Percentiles rank a stretch among this genome's conserved stretches.
phyloP scores from a whole-genome alignment of 2,113 vertebrate species.

The Carassius carassius region DNA sequence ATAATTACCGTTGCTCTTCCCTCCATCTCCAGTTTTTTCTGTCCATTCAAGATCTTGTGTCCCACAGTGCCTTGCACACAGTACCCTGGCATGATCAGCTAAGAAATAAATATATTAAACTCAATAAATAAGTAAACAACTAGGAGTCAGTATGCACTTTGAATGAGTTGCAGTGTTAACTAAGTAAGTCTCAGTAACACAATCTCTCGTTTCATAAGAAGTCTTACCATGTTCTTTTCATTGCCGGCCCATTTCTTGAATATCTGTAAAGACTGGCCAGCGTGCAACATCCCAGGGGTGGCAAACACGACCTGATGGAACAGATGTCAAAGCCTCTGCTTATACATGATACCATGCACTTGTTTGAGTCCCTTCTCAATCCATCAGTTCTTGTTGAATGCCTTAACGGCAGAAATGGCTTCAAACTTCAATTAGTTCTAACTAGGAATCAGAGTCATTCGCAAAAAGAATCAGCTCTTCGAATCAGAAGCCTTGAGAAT shows the following conservation, averaged over 20 bases:
- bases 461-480: no score
- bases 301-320: slow-evolving; percentile 90
- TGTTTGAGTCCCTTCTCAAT: not conserved
- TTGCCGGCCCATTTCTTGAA: slow-evolving; percentile 98
- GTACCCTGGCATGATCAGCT: slow-evolving; percentile 89
- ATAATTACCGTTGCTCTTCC: slow-evolving; percentile 85
- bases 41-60: slow-evolving; percentile 95
- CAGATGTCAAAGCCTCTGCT: not conserved
- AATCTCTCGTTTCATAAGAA: not conserved
- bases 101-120: not conserved
- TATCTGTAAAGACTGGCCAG: slow-evolving; percentile 95
- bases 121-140: not conserved
- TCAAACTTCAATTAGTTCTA: no score
- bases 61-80: slow-evolving; percentile 97
- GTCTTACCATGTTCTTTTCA: slow-evolving; percentile 96
- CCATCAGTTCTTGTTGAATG: not conserved
- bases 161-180: not conserved
- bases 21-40: slow-evolving; percentile 96
- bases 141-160: not conserved
- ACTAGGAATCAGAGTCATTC: no score
- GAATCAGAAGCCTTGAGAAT: not conserved
- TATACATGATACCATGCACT: not conserved
- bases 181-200: not conserved
- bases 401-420: no score
- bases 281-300: slow-evolving; percentile 96